These are phyloP conservation scores for Struthio camelus DNA, from an alignment of 2,113 vertebrate genomes.

Conservation along the genomic window DNA sequence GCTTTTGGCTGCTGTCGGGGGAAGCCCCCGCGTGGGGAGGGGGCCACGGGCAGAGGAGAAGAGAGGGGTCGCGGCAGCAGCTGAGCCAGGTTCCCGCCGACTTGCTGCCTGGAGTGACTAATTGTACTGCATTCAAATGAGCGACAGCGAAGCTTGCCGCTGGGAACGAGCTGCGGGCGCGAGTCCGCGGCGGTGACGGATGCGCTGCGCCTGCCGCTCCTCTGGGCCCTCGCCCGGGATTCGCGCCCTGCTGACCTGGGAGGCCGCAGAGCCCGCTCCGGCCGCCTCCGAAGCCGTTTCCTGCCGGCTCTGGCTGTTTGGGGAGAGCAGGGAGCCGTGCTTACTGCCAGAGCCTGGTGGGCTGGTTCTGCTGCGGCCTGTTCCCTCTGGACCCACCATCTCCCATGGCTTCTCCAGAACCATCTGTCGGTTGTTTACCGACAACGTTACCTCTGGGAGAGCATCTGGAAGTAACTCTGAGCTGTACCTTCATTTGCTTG, in stretches of 20 bases:
- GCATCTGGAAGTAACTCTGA: too few species aligned
- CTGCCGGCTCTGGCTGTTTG: too few species aligned
- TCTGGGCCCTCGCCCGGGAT: neutral
- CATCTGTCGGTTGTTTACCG: too few species aligned
- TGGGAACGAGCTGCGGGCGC: neutral
- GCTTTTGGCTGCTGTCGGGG: neutral
- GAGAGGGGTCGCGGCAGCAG: neutral
- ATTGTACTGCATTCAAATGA: neutral
- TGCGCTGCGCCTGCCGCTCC: neutral
- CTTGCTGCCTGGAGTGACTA: neutral
- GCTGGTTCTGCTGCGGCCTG: too few species aligned
- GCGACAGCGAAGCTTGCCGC: neutral
- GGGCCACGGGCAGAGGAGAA: neutral
- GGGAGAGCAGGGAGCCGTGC: neutral
- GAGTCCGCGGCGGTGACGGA: neutral
- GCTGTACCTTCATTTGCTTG: too few species aligned
- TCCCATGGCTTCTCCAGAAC: too few species aligned
- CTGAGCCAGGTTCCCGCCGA: neutral
- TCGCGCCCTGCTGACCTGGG: too few species aligned
- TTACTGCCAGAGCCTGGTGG: too few species aligned
- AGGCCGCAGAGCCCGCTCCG: too few species aligned
- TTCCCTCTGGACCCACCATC: too few species aligned
- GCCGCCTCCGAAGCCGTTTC: neutral
- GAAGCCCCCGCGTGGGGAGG: neutral
- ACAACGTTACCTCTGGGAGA: too few species aligned